Evolutionary conservation across 92 coral and sea anemone species (phyloP).

Genomic region (Palythoa caribaeorum): DNA sequence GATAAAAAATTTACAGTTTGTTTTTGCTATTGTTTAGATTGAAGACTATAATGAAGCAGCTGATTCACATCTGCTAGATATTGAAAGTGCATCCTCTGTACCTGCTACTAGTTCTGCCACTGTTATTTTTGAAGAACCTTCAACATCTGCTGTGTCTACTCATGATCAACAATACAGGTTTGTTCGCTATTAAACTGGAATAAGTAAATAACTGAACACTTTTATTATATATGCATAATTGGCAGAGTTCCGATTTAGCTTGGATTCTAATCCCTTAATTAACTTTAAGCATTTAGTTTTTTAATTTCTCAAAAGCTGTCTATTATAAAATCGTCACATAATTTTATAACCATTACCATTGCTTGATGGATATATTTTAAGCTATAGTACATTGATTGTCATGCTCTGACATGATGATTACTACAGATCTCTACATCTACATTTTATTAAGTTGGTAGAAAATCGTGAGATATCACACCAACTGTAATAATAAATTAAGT

Average conservation of each 20-base stretch:
- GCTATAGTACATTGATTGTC: no score
- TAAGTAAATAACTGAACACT: conserved; percentile 3
- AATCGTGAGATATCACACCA: no score
- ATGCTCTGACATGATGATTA: no score
- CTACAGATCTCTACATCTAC: no score
- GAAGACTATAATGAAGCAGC: not conserved
- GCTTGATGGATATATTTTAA: no score
- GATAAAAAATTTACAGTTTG: not conserved
- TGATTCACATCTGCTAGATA: not conserved
- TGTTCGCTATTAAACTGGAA: not conserved
- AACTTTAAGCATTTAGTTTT: no score
- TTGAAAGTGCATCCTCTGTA: not conserved
- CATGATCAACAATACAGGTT: conserved; percentile 7
- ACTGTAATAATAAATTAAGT: no score
- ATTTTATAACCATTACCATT: no score
- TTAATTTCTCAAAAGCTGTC: no score
- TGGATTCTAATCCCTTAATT: not conserved
- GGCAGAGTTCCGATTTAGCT: not conserved
- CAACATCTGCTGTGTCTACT: not conserved
- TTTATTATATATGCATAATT: not conserved
- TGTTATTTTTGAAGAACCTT: not conserved
- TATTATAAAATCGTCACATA: no score
- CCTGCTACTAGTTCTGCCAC: not conserved
- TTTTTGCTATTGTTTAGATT: not conserved
- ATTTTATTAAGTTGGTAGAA: no score